Evolutionary conservation across 2,888 invertebrate genomes (phyloP), one percentile per base, ranked within the genome.

Genomic region (Atethmia centrago): DNA sequence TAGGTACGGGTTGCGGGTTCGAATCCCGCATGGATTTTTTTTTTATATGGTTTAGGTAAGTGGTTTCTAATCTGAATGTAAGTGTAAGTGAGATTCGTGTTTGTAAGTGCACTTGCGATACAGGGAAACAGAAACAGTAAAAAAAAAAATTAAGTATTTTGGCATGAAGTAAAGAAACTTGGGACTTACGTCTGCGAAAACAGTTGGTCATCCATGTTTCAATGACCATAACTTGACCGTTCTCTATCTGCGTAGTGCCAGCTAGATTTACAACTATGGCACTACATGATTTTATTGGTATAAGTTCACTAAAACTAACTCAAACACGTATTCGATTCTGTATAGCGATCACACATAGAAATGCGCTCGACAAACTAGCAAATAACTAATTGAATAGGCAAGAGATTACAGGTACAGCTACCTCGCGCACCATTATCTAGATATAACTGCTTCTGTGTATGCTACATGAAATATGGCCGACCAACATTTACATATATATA

Each of bases 381-480:
- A 47, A 72, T 31, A 25, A 19, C 36, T 21, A 59, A 59, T 59
- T 47, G 0, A 40, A 49, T 25, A 19, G 4, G 5, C 16, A n/a
- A 28, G 25, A n/a, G 5, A 25, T 19, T 47, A 61, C 80, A 40
- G 40, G 40, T 61, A 36, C 31, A 59, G 16, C 21, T 61, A 79
- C 0, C 2, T 31, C 36, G 3, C 40, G 45, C n/a, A 36, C 25
- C 2, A 40, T 2, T 47, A 40, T 16, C 59, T 71, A 42, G 63
- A 55, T 79, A 72, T 79, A 73, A 62, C 74, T 79, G 47, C 31
- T 28, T 3, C 14, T 56, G 25, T 72, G 65, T 70, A 40, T 40
- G 51, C 36, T 19, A 10, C 28, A 31, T 56, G n/a, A 53, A 65
- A 49, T 72, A 72, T 67, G 59, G 56, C 63, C 7, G 31, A 19